phyloP scores from a whole-genome alignment of 2,888 invertebrate species.

The Merodon equestris region DNA sequence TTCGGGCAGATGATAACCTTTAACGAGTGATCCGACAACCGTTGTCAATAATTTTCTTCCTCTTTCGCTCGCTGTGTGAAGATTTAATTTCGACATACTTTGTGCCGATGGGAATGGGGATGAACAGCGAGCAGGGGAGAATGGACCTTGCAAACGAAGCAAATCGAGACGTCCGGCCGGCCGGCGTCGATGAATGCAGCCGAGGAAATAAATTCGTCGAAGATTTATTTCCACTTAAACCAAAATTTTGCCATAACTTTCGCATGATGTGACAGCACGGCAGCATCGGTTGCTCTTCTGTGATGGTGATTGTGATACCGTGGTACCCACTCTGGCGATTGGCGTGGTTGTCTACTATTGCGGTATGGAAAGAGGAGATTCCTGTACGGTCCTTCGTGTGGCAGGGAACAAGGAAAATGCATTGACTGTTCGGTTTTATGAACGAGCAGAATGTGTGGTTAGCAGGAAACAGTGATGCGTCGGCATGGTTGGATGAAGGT shows the following conservation, averaged over 20 bases:
- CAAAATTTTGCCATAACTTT: conserved; percentile 65
- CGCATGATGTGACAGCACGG: conserved; percentile 54
- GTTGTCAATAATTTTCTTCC: conserved; percentile 57
- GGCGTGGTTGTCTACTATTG: conserved; percentile 54
- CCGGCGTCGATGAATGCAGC: conserved; percentile 55
- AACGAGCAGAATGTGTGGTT: conserved; percentile 22
- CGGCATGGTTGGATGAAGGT: too few relatives aligned
- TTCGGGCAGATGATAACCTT: conserved; percentile 53
- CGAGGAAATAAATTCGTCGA: conserved; percentile 62
- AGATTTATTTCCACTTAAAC: conserved; percentile 68
- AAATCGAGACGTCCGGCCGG: not conserved
- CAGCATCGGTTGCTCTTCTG: too few relatives aligned
- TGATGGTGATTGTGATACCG: conserved; percentile 13
- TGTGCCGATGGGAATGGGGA: too few relatives aligned
- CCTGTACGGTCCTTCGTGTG: conserved; percentile 17
- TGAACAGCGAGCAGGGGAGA: conserved; percentile 15
- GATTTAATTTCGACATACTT: conserved; percentile 54
- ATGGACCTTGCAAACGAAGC: not conserved
- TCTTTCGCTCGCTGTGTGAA: conserved; percentile 18
- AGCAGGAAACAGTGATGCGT: too few relatives aligned
- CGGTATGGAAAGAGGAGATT: conserved; percentile 46
- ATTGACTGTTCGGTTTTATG: conserved; percentile 30
- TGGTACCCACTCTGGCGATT: not conserved
- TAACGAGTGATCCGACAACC: conserved; percentile 59
- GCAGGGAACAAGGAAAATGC: conserved; percentile 50